phyloP scores from a whole-genome alignment of 1,140 invertebrate genomes.

The Andricus grossulariae region DNA sequence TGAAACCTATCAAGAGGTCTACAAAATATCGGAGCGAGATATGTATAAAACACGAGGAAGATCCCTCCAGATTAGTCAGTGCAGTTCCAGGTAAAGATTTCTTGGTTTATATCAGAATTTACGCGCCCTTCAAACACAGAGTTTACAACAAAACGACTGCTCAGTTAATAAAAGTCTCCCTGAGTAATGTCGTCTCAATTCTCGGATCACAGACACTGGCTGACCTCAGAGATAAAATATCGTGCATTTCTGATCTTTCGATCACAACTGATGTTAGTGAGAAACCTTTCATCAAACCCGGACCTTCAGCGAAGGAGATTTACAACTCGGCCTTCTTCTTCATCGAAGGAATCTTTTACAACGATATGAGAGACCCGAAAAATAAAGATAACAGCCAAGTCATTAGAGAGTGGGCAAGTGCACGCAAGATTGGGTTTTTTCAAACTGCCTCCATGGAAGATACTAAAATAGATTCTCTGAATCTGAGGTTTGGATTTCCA shows the following conservation, averaged over 20 bases:
- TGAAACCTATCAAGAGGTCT: background rate
- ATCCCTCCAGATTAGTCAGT: background rate
- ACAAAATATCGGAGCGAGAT: constrained; percentile 46
- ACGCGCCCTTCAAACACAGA: constrained; percentile 63
- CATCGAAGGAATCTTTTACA: constrained; percentile 88
- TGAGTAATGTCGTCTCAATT: constrained; percentile 79
- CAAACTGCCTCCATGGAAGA: constrained; percentile 79
- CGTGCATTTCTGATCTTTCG: constrained; percentile 81
- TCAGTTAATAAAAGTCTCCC: constrained; percentile 59
- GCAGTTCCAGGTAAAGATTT: constrained; percentile 61
- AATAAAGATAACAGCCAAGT: constrained; percentile 81
- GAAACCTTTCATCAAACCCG: constrained; percentile 71
- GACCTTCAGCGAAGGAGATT: constrained; percentile 76
- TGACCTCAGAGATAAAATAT: constrained; percentile 81
- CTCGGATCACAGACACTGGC: constrained; percentile 80
- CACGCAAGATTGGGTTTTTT: constrained; percentile 77
- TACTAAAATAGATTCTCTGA: constrained; percentile 80
- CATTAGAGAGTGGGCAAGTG: constrained; percentile 81
- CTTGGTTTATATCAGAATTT: constrained; percentile 71
- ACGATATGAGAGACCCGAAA: constrained; percentile 79
- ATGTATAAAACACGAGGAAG: constrained; percentile 26
- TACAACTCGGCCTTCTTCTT: constrained; percentile 87
- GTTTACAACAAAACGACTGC: constrained; percentile 48
- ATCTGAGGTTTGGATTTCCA: constrained; percentile 83
- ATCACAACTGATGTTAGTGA: constrained; percentile 80